Percentiles rank a stretch among this genome's conserved stretches.
Evolutionary conservation across 2,888 invertebrate genomes (phyloP).

Genomic region (Meliscaeva auricollis): DNA sequence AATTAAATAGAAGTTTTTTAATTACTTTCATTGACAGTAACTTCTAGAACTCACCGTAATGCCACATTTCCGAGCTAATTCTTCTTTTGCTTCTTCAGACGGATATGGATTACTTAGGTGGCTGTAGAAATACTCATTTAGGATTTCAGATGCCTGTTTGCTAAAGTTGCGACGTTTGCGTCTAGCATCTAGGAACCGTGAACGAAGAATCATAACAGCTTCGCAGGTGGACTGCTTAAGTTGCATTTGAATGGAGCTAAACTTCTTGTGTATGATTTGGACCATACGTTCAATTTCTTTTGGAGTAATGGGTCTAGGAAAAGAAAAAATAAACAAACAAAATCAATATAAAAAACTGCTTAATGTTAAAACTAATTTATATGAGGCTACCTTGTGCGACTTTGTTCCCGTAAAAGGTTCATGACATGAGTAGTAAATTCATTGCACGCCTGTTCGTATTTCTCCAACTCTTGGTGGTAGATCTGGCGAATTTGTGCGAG

Average conservation of each 20-base stretch:
- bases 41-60: constrained; percentile 90
- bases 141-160: constrained; percentile 99
- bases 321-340: neutral
- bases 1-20: neutral
- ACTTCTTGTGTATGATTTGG: constrained; percentile 99
- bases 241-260: constrained; percentile 99
- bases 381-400: constrained; percentile 88
- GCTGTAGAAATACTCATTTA: constrained; percentile 99
- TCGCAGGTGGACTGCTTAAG: constrained; percentile 99
- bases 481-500: constrained; percentile 99
- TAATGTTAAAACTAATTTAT: neutral
- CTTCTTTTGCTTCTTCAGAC: constrained; percentile 99
- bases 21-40: neutral
- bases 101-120: constrained; percentile 99
- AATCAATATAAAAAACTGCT: neutral
- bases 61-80: constrained; percentile 99
- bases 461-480: constrained; percentile 99
- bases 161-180: constrained; percentile 99
- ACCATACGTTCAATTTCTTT: constrained; percentile 99
- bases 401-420: constrained; percentile 98
- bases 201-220: constrained; percentile 98
- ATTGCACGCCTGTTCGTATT: constrained; percentile 99
- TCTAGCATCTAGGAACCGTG: constrained; percentile 90
- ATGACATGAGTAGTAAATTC: constrained; percentile 99
- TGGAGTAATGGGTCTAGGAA: constrained; percentile 94